Conservation (phyloP, 2,797 vertebrate genomes). For the Cheirogaleus major region DNA sequence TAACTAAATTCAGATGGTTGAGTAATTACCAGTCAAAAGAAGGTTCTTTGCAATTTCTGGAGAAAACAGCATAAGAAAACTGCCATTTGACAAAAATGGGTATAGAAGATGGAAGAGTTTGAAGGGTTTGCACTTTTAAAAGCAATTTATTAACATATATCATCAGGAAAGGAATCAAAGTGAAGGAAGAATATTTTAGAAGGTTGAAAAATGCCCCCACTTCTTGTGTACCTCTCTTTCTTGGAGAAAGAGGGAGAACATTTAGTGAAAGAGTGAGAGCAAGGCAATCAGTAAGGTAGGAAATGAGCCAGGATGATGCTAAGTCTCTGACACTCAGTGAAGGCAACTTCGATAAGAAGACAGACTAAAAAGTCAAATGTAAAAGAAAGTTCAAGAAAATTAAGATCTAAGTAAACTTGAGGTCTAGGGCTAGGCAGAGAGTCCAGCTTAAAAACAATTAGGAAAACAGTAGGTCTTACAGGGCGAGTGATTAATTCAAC, state of each 20-base stretch:
- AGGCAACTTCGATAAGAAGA: not conserved
- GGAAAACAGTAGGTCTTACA: not conserved
- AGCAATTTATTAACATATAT: not conserved
- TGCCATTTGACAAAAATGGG: not conserved
- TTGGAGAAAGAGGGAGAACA: not conserved
- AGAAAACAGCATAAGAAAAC: not conserved
- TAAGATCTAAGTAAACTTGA: not conserved
- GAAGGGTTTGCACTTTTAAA: not conserved
- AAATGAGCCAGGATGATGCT: not conserved
- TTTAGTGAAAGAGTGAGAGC: not conserved
- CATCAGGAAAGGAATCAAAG: not conserved
- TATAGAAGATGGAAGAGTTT: not conserved
- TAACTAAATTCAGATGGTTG: constrained; percentile 33
- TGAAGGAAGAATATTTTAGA: not conserved
- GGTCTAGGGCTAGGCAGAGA: not conserved
- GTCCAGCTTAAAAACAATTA: not conserved
- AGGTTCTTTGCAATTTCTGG: not conserved
- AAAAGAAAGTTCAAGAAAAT: not conserved
- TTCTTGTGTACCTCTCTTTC: not conserved
- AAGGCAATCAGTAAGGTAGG: not conserved
- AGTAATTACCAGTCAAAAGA: not conserved
- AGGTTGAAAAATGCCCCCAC: not conserved
- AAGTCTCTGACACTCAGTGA: not conserved
- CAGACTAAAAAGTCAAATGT: not conserved
- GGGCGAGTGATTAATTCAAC: not conserved